These are phyloP conservation scores for Tachycineta bicolor DNA, from an alignment of 2,113 vertebrate genomes.

Conservation along the genomic window DNA sequence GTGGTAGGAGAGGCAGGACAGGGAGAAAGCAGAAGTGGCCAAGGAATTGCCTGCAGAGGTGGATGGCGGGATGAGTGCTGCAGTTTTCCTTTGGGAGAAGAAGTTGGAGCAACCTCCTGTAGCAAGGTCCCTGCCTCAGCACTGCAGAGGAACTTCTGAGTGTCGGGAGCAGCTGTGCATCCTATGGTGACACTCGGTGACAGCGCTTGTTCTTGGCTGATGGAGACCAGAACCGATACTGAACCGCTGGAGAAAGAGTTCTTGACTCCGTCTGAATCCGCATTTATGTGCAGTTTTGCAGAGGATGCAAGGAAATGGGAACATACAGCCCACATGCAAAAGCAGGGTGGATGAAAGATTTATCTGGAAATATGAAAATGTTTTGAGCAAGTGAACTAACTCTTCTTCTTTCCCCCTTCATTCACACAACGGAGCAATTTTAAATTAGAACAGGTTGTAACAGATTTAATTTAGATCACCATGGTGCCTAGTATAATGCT, in stretches of 20 bases:
- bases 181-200: rapidly evolving
- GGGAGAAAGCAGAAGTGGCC: not conserved
- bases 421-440: constrained; percentile 1
- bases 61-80: not conserved
- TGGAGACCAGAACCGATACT: not conserved
- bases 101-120: not conserved
- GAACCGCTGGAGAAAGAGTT: not conserved
- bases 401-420: constrained; percentile 25
- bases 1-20: not conserved
- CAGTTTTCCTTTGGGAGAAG: not conserved
- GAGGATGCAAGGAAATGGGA: not conserved
- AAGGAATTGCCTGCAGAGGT: not conserved
- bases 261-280: not conserved
- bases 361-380: constrained; percentile 18
- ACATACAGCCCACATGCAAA: not conserved
- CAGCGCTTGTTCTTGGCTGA: not conserved
- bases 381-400: constrained; percentile 18
- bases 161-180: not conserved
- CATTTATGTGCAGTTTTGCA: not conserved
- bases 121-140: not conserved
- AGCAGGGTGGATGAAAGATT: not conserved
- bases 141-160: not conserved
- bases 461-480: constrained; percentile 68
- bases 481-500: constrained; percentile 33
- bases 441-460: constrained; percentile 61